A percentile compares a stretch with the other conserved stretches of the same genome.
These are phyloP conservation scores for Drosophila repletoides DNA, from an alignment of 1,140 invertebrate genomes.

Conservation along the genomic window DNA sequence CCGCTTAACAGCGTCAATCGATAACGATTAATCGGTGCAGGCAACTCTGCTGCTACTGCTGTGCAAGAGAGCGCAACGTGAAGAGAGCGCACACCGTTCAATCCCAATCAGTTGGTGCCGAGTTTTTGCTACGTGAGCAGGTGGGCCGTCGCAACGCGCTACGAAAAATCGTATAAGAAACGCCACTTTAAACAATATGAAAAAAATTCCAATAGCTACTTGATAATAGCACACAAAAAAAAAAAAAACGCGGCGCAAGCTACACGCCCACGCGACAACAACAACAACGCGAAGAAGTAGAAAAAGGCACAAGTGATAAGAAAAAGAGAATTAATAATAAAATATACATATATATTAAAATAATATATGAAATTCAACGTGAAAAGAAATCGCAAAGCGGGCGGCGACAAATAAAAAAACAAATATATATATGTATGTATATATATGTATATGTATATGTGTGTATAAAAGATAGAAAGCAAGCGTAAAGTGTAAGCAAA, in stretches of 20 bases:
- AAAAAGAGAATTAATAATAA: conserved; percentile 65
- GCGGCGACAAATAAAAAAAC: conserved; percentile 49
- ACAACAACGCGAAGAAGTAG: too few relatives aligned
- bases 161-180: conserved; percentile 31
- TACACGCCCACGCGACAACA: conserved; percentile 54
- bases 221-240: too few relatives aligned
- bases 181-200: conserved; percentile 50
- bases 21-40: background rate
- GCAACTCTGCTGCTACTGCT: background rate
- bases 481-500: conserved; percentile 72
- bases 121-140: conserved; percentile 48
- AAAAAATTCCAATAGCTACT: conserved; percentile 71
- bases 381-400: conserved; percentile 61
- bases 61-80: background rate
- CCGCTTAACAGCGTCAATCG: background rate
- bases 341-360: conserved; percentile 26
- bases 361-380: conserved; percentile 68
- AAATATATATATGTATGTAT: conserved; percentile 26
- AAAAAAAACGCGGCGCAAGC: conserved; percentile 51
- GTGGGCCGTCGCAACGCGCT: conserved; percentile 35
- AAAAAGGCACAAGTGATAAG: conserved; percentile 47
- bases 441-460: too few relatives aligned
- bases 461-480: conserved; percentile 66
- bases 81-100: conserved; percentile 8
- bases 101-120: conserved; percentile 34